Percentiles rank a stretch among this genome's conserved stretches.
Evolutionary conservation across 2,797 vertebrate species (phyloP).

Genomic region (Neosalanx taihuensis): DNA sequence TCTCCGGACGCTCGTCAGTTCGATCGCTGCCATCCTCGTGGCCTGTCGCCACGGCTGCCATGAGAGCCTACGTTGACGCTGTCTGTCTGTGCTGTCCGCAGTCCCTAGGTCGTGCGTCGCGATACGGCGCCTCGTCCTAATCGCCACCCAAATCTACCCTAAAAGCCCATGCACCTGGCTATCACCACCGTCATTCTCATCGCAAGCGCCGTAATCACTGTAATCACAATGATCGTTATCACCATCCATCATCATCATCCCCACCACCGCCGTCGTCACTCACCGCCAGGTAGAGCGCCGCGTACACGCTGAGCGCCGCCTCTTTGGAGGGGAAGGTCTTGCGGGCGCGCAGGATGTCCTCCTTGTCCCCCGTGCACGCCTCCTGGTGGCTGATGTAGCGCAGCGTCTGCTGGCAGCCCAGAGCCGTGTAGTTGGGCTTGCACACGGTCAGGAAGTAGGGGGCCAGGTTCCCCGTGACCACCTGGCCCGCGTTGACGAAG

Average conservation of each 20-base stretch:
- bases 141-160: no score
- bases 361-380: constrained; percentile 92
- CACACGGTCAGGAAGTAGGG: constrained; percentile 98
- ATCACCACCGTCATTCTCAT: neutral
- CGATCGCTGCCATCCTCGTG: no score
- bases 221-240: neutral
- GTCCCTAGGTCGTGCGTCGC: no score
- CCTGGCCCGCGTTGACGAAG: constrained; percentile 97
- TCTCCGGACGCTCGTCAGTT: neutral
- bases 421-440: constrained; percentile 95
- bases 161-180: neutral
- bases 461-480: constrained; percentile 95
- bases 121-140: no score
- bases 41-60: no score
- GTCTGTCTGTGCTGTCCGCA: no score
- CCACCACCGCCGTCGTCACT: constrained; percentile 61
- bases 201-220: neutral
- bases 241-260: neutral
- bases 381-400: constrained; percentile 94
- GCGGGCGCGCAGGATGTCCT: constrained; percentile 88
- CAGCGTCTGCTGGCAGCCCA: constrained; percentile 92
- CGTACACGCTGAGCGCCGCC: constrained; percentile 92
- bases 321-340: constrained; percentile 99
- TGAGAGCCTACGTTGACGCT: no score
- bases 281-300: constrained; percentile 93